A percentile compares a stretch with the other conserved stretches of the same genome.
Evolutionary conservation across 2,888 invertebrate genomes (phyloP).

Genomic region (Parnassius mnemosyne): DNA sequence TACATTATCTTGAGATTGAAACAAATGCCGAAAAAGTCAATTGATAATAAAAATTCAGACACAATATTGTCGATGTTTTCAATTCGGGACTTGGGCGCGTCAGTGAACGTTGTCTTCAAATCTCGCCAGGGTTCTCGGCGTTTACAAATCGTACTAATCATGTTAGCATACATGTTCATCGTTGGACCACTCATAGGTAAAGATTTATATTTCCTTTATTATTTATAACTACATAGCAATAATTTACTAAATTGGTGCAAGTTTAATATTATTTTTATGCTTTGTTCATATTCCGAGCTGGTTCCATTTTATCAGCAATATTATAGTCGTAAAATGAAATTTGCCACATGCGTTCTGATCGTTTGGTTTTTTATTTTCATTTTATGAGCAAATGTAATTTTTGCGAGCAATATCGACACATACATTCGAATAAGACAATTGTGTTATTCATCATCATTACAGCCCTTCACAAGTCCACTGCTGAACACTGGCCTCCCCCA

Average conservation of each 20-base stretch:
- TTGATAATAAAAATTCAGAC: slow-evolving; percentile 52
- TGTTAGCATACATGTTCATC: slow-evolving; percentile 74
- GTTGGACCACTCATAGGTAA: slow-evolving; percentile 76
- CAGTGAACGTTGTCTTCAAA: slow-evolving; percentile 70
- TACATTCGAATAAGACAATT: slow-evolving; percentile 29
- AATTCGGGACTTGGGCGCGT: slow-evolving; percentile 65
- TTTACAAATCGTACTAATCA: slow-evolving; percentile 64
- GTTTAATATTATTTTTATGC: slow-evolving; percentile 1
- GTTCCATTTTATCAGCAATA: slow-evolving; percentile 32
- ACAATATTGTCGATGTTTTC: slow-evolving; percentile 59
- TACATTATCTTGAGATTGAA: slow-evolving; percentile 68
- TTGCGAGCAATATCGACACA: slow-evolving; percentile 39
- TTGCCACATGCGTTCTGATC: slow-evolving; percentile 45
- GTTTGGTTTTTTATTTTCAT: slow-evolving; percentile 53
- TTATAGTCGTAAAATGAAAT: slow-evolving; percentile 39
- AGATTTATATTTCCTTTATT: slow-evolving; percentile 9
- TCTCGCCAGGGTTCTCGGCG: slow-evolving; percentile 58
- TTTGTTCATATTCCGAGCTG: slow-evolving; percentile 19
- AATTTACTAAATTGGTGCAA: background rate
- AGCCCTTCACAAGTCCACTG: no score
- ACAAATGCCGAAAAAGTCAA: slow-evolving; percentile 55
- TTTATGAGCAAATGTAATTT: slow-evolving; percentile 58
- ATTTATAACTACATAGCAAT: background rate
- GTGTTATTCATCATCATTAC: slow-evolving; percentile 8
- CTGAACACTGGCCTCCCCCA: no score